These are phyloP conservation scores for Boloria selene DNA, from an alignment of 2,888 invertebrate species.

Conservation along the genomic window DNA sequence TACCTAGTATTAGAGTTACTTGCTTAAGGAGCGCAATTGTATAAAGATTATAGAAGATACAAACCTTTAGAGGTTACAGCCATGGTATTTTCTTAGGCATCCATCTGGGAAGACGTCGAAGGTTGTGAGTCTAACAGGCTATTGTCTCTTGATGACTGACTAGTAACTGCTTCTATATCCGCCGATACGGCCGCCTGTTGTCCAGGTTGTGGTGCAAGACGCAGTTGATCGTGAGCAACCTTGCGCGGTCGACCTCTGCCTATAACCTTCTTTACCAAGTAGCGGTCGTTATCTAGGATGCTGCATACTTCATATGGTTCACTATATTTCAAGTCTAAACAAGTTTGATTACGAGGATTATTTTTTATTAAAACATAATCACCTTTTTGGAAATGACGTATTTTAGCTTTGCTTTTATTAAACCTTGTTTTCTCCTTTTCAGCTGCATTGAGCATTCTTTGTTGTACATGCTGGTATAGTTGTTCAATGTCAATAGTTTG, in stretches of 20 bases:
- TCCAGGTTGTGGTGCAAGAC: constrained; percentile 39
- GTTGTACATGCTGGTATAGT: constrained; percentile 23
- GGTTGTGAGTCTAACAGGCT: too few species aligned
- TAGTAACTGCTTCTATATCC: not conserved
- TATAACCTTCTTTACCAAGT: constrained; percentile 36
- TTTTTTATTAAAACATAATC: constrained; percentile 40
- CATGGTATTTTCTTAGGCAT: too few species aligned
- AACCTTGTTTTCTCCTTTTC: constrained; percentile 33
- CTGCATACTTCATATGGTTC: constrained; percentile 38
- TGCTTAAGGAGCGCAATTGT: too few species aligned
- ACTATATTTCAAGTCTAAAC: constrained; percentile 39
- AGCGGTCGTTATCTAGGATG: constrained; percentile 41
- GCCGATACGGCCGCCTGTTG: constrained; percentile 36
- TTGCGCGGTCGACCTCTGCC: constrained; percentile 41
- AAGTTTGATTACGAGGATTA: constrained; percentile 41
- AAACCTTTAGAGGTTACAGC: too few species aligned
- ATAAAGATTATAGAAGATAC: too few species aligned
- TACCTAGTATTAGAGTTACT: too few species aligned
- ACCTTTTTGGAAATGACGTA: constrained; percentile 30
- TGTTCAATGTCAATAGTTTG: constrained; percentile 4
- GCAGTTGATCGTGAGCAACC: constrained; percentile 42
- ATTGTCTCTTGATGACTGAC: not conserved
- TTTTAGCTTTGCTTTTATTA: constrained; percentile 28
- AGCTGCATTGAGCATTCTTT: constrained; percentile 36
- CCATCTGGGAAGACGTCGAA: too few species aligned